Base-by-base conservation (phyloP, 92 coral and sea anemone genomes). In the Isaurus tuberculatus region DNA sequence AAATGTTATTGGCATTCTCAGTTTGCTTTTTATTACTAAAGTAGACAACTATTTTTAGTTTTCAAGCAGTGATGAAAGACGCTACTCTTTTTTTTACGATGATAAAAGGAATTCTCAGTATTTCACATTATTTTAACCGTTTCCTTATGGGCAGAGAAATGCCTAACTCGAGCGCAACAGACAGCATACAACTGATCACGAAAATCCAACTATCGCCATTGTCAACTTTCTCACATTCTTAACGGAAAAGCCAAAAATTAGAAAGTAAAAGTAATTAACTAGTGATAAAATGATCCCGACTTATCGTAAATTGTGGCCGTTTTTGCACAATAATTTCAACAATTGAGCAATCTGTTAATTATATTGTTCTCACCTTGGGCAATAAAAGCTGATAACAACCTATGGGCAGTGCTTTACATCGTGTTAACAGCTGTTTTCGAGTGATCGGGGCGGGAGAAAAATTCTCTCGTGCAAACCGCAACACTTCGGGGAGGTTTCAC, bases 341-440 rank as follows among this genome's bases (percentile, higher is more conserved):
- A 77, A 77, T 77, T 40, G 70, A 20, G 32, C 69, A 43, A 63
- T 77, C 68, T 77, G 70, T 60, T 77, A 77, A 77, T 77, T 33
- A 37, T 3, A n/a, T 77, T 77, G 82, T 77, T 57, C 82, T 25
- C 82, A 77, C 82, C 82, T 77, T 40, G 53, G 68, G 82, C 82
- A 34, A 77, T 58, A 77, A 57, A 36, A 77, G 67, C 53, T 36
- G 82, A 36, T 77, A 60, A 58, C 32, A 77, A 77, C 44, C 68
- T 65, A 77, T 58, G 68, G 70, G 82, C 51, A 70, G 70, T 58
- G 69, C 70, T 58, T 16, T 57, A 23, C 48, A 13, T 15, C 32
- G 32, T 44, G 82, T 25, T 34, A 77, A 77, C 82, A 77, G 69
- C 82, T 77, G 69, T 36, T 20, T 49, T 58, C 25, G 68, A 58